Evolutionary conservation across 2,797 vertebrate genomes (phyloP).

Genomic region (Molothrus aeneus): DNA sequence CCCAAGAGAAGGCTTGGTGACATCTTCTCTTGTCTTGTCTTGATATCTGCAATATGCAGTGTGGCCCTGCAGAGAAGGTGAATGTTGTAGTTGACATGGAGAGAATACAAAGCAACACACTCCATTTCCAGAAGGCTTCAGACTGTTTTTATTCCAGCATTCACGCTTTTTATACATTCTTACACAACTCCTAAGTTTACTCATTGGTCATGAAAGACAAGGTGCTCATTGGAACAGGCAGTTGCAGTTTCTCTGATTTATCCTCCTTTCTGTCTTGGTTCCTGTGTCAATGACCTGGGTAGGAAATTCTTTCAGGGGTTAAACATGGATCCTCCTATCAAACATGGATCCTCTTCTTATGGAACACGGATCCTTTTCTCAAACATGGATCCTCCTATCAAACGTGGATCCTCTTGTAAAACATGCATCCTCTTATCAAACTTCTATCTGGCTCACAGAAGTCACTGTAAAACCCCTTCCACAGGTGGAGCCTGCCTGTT

Average conservation of each 20-base stretch:
- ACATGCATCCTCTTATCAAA: no score
- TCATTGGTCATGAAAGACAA: neutral
- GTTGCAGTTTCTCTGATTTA: neutral
- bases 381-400: no score
- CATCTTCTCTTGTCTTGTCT: neutral
- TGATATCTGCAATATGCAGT: neutral
- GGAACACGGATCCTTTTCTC: no score
- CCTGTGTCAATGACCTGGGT: accelerated
- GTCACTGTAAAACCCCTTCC: neutral
- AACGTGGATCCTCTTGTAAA: no score
- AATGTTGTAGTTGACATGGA: neutral
- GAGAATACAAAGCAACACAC: neutral
- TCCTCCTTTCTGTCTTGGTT: neutral
- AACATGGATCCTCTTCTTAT: no score
- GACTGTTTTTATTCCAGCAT: neutral
- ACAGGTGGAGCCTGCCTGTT: neutral
- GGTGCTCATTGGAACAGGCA: neutral
- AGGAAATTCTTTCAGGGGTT: neutral
- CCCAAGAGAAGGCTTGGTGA: neutral
- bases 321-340: no score
- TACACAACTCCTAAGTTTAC: neutral
- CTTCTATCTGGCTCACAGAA: neutral
- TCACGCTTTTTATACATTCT: neutral
- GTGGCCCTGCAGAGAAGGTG: neutral
- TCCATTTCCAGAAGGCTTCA: neutral